Percentiles rank a stretch among this genome's conserved stretches.
These are phyloP conservation scores for Philonicus albiceps DNA, from an alignment of 2,888 invertebrate genomes.

Conservation along the genomic window DNA sequence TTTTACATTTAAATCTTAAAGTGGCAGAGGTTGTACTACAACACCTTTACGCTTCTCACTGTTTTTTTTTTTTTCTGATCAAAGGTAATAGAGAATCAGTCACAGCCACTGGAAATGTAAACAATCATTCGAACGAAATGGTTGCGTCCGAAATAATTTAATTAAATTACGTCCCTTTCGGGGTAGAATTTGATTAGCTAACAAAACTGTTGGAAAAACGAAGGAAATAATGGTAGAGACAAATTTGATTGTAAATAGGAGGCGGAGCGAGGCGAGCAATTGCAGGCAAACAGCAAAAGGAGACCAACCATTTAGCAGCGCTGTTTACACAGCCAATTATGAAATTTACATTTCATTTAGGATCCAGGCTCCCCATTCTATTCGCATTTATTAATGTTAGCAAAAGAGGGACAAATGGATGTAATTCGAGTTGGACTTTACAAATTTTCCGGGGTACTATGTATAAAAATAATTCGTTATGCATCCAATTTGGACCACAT, in stretches of 20 bases:
- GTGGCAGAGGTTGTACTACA: not conserved
- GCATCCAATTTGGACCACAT: not conserved
- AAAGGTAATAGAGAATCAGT: not conserved
- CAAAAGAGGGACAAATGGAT: not conserved
- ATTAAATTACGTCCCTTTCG: conserved; percentile 30
- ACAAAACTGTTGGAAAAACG: conserved; percentile 20
- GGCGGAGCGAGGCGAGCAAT: not conserved
- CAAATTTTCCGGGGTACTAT: not conserved
- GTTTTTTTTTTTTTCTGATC: not conserved
- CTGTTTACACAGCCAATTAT: conserved; percentile 34
- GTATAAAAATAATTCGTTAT: not conserved
- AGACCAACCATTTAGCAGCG: conserved; percentile 16
- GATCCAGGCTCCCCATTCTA: not conserved
- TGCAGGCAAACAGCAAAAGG: not conserved
- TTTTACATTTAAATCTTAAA: not conserved
- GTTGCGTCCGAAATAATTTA: conserved; percentile 37
- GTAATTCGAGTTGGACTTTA: not conserved
- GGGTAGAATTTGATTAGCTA: conserved; percentile 27
- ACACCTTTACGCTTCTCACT: not conserved
- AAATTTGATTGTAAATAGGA: conserved; percentile 17
- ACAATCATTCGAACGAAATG: conserved; percentile 22
- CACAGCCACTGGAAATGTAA: conserved; percentile 10
- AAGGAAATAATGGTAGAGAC: conserved; percentile 31
- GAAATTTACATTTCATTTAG: conserved; percentile 42
- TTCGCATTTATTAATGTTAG: conserved; percentile 2